Evolutionary conservation across 1,140 invertebrate genomes (phyloP), one percentile per base, ranked within the genome.

Genomic region (Zaprionus vittiger): DNA sequence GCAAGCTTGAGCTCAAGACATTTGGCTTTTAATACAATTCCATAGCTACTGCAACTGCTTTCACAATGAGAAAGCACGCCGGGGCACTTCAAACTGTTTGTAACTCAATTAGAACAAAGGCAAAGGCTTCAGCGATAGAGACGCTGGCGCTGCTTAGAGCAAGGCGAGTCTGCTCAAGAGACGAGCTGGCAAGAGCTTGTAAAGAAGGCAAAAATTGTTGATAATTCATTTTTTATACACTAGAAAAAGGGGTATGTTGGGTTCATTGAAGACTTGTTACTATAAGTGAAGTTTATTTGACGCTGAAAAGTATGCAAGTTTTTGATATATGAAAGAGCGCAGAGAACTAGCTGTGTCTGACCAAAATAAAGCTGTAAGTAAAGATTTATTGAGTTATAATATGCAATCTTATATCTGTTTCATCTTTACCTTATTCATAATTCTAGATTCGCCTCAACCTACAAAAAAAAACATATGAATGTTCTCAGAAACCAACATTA

Each of bases 21-120:
- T 79, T 79, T 70, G 72, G 76, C 72, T 79, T 70, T 70, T 69
- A 77, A 77, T 77, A 77, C 55, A 77, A 72, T 71, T 66, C 63
- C 63, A 49, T 70, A 47, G 41, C 41, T 44, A n/a, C 41, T 38
- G 37, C 37, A 14, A 1, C 14, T 44, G 41, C 41, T 44, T 9
- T 9, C n/a, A 47, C n/a, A 65, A 55, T 77, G 61, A 61, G 17
- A 56, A 15, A 67, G 69, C 74, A 47, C 1, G 41, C n/a, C 41
- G 6, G 61, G 66, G 74, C 74, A 77, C 75, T 77, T 77, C 76
- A 78, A 76, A 72, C 72, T 75, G 79, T 64, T 67, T 38, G 38
- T 89, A 89, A 89, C 85, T 89, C 85, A 89, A 89, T 89, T 89
- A 90, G 74, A 74, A 79, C 63, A 74, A 77, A 84, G 81, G 78